Conservation (phyloP, 2,113 vertebrate genomes). For the Polypterus bichir region DNA sequence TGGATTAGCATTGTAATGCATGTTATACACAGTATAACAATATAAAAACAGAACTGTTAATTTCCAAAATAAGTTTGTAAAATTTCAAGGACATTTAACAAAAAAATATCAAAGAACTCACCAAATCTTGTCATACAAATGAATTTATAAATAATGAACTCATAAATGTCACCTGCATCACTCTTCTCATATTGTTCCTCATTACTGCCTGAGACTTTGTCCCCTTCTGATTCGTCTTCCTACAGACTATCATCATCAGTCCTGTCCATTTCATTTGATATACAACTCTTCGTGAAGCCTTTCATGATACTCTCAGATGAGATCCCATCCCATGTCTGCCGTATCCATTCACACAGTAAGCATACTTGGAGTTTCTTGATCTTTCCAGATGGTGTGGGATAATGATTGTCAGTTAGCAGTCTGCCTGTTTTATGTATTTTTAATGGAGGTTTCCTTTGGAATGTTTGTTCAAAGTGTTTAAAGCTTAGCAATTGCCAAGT, state of each 20-base stretch:
- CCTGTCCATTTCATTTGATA: constrained; percentile 24
- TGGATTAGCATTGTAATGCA: no score
- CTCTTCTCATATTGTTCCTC: constrained; percentile 10
- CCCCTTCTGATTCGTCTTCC: constrained; percentile 20
- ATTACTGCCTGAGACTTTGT: constrained; percentile 18
- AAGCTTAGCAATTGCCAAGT: constrained; percentile 15
- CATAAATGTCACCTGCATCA: no score
- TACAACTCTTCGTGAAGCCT: constrained; percentile 23
- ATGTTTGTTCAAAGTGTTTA: constrained; percentile 22
- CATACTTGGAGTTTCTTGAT: constrained; percentile 18
- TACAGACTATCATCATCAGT: constrained; percentile 12
- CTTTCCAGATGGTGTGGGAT: constrained; percentile 25
- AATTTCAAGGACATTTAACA: no score
- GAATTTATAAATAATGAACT: no score
- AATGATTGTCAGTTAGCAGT: constrained; percentile 18
- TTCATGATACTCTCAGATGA: constrained; percentile 25
- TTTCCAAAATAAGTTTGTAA: no score
- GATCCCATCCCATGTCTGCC: constrained; percentile 20
- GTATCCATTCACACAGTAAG: constrained; percentile 24
- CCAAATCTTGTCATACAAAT: no score
- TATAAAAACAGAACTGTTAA: no score
- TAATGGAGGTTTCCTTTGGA: constrained; percentile 20
- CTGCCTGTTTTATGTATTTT: constrained; percentile 5
- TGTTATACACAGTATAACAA: no score
- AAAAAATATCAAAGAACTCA: no score